phyloP scores from a whole-genome alignment of 2,797 vertebrate genomes.

The Danionella dracula region DNA sequence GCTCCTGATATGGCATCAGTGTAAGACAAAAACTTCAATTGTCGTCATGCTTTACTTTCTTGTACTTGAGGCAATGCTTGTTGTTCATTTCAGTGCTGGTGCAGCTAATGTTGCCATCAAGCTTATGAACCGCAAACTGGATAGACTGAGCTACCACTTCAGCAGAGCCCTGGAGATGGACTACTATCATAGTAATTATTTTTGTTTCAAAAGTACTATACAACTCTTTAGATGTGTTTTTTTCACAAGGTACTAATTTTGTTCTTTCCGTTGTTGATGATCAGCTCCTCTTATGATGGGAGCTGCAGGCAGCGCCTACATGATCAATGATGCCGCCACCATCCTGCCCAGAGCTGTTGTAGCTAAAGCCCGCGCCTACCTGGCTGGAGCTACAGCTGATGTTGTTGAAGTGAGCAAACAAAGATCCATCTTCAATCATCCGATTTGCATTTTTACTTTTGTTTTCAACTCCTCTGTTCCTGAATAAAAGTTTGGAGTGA shows the following conservation, averaged over 20 bases:
- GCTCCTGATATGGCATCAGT: conserved; percentile 66
- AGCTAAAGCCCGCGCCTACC: conserved; percentile 61
- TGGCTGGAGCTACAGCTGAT: conserved; percentile 73
- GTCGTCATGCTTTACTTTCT: background rate
- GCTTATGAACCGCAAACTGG: conserved; percentile 65
- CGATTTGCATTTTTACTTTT: background rate
- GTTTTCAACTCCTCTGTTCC: background rate
- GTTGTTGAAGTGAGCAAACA: conserved; percentile 67
- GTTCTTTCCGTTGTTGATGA: background rate
- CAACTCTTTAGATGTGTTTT: no score
- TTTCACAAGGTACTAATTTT: no score
- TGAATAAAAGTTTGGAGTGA: conserved; percentile 65
- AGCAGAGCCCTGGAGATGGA: conserved; percentile 70
- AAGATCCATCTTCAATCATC: background rate
- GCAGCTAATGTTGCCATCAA: conserved; percentile 75
- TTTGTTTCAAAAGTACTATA: no score
- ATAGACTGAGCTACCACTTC: conserved; percentile 60
- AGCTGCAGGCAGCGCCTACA: conserved; percentile 65
- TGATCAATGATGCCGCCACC: conserved; percentile 68
- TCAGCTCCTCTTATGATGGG: conserved; percentile 68
- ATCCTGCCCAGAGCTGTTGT: conserved; percentile 62
- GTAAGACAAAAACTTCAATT: conserved; percentile 62
- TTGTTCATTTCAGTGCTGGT: conserved; percentile 69
- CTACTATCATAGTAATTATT: conserved; percentile 66
- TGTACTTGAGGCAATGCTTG: conserved; percentile 45